Evolutionary conservation across 2,888 invertebrate genomes (phyloP), one percentile per base, ranked within the genome.

Genomic region (Sarcophaga carnaria): DNA sequence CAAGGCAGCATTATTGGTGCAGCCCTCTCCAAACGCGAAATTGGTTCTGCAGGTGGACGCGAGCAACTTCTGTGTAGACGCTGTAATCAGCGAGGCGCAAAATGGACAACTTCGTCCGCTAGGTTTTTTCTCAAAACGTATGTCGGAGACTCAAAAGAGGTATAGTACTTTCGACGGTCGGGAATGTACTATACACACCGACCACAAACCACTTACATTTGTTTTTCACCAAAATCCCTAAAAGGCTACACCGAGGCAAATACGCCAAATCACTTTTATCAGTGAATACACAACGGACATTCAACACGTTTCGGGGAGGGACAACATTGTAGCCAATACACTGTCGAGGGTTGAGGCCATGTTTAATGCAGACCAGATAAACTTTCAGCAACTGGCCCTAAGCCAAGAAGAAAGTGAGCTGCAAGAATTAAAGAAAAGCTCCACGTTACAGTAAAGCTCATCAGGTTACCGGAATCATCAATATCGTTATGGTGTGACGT

Each of bases 401-500:
- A 49, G 49, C 49, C 69, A 69, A 69, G 8, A 59, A 59, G 54
- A 4, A 2, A n/a, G 25, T 8, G 54, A 71, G 25, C 27, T 71
- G 10, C 25, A 59, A 14, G 25, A 59, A 6, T 11, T 49, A 4
- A 63, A 22, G 25, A 60, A 64, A 10, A 20, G 49, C 4, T 37
- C 69, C 3, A 86, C 71, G 54, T 60, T 88, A 20, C 80, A 83
- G 20, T 59, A 8, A 59, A 76, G 12, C 62, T 81, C 11, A 59
- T 86, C 6, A 66, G 59, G 22, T 77, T 88, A 59, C 60, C 77
- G 14, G 64, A 75, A 49, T 76, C 78, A 0, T 22, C 77, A 2
- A 63, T 59, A 12, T 79, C 67, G 12, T 37, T 88, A 17, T 77
- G 79, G 45, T 89, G 80, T 81, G 87, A 89, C 76, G 71, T 80